These are phyloP conservation scores for Ceyx melanurus DNA, from an alignment of 2,113 vertebrate species.

Conservation along the genomic window DNA sequence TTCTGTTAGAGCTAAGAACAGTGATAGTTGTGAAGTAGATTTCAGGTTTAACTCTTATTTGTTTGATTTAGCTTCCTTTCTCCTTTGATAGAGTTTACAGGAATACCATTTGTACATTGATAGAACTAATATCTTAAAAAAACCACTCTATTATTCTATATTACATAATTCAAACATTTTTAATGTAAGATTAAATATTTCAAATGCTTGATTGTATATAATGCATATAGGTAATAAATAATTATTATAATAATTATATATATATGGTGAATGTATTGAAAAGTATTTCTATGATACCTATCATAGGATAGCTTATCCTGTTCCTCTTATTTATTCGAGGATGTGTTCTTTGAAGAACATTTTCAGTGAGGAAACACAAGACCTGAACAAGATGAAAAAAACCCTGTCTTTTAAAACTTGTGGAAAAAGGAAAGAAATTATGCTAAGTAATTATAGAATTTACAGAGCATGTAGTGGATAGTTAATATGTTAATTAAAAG, in stretches of 20 bases:
- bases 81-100: neutral
- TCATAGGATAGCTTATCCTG: neutral
- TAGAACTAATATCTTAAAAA: neutral
- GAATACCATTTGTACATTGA: neutral
- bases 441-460: neutral
- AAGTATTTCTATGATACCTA: neutral
- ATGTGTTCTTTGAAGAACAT: neutral
- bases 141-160: neutral
- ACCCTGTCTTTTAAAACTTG: neutral
- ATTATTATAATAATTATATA: too few species aligned
- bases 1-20: neutral
- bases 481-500: neutral
- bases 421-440: neutral
- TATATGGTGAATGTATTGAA: neutral
- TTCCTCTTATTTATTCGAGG: neutral
- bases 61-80: neutral
- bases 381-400: neutral
- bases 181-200: neutral
- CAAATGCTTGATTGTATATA: neutral
- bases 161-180: neutral
- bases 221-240: neutral
- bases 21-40: neutral
- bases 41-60: constrained; percentile 24
- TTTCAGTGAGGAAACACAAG: neutral
- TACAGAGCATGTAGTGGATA: neutral